A percentile compares a stretch with the other conserved stretches of the same genome.
Conservation (phyloP, 2,888 invertebrate species). For the Eilema griseolum region DNA sequence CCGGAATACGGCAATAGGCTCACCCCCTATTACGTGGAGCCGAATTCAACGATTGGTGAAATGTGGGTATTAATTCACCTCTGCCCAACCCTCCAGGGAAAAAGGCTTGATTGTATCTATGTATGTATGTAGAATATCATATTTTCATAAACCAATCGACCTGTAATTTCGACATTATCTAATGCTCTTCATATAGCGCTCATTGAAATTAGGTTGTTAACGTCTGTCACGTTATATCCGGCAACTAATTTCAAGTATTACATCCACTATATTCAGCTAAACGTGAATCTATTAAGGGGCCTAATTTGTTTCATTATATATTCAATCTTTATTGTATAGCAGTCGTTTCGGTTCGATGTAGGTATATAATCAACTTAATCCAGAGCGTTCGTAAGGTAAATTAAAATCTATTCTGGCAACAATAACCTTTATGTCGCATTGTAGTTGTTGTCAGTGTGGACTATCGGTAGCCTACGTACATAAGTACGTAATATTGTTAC, state of each 20-base stretch:
- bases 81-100: too few relatives aligned
- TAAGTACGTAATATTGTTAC: slow-evolving; percentile 18
- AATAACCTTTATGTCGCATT: slow-evolving; percentile 84
- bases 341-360: slow-evolving; percentile 47
- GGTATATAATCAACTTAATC: slow-evolving; percentile 58
- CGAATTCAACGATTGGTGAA: too few relatives aligned
- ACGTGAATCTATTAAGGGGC: slow-evolving; percentile 27
- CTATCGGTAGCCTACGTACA: slow-evolving; percentile 36
- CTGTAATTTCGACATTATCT: background rate
- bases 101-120: too few relatives aligned
- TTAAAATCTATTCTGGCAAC: slow-evolving; percentile 71
- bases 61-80: too few relatives aligned
- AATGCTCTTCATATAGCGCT: background rate
- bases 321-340: slow-evolving; percentile 31
- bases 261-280: slow-evolving; percentile 19
- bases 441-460: slow-evolving; percentile 59
- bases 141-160: background rate
- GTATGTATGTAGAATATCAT: background rate
- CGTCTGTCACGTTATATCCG: slow-evolving; percentile 40
- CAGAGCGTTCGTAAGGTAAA: slow-evolving; percentile 63
- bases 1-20: too few relatives aligned
- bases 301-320: slow-evolving; percentile 34
- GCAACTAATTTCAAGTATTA: slow-evolving; percentile 42
- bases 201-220: slow-evolving; percentile 22
- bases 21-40: too few relatives aligned